A percentile compares a stretch with the other conserved stretches of the same genome.
Conservation (phyloP, 2,888 invertebrate species). For the Thysanoteuthis rhombus region DNA sequence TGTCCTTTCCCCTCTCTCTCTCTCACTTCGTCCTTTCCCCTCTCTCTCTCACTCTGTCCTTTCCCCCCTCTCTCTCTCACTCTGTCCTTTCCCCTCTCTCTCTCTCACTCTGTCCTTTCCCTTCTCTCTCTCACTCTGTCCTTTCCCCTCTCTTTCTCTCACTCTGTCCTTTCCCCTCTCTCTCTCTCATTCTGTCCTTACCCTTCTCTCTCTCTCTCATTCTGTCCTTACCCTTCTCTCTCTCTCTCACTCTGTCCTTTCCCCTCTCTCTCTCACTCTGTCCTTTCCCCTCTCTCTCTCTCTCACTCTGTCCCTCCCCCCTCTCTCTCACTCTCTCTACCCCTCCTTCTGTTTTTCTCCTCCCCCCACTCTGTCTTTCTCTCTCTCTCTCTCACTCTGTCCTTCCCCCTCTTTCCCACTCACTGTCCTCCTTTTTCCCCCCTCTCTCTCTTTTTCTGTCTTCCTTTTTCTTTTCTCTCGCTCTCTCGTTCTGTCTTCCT, state of each 20-base stretch:
- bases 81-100: neutral
- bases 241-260: neutral
- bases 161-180: neutral
- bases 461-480: neutral
- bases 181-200: neutral
- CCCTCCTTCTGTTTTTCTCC: too few species aligned
- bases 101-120: too few species aligned
- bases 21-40: neutral
- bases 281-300: too few species aligned
- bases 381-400: neutral
- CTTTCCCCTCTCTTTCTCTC: too few species aligned
- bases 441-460: neutral
- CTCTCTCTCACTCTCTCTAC: too few species aligned
- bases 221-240: neutral
- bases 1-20: neutral
- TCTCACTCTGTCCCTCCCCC: too few species aligned
- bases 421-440: neutral
- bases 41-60: neutral
- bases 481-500: neutral
- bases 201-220: too few species aligned
- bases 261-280: neutral
- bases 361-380: neutral
- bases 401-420: neutral
- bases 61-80: neutral
- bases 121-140: neutral